Base-by-base conservation (phyloP, 1,140 invertebrate genomes). In the Pogonomyrmex barbatus region DNA sequence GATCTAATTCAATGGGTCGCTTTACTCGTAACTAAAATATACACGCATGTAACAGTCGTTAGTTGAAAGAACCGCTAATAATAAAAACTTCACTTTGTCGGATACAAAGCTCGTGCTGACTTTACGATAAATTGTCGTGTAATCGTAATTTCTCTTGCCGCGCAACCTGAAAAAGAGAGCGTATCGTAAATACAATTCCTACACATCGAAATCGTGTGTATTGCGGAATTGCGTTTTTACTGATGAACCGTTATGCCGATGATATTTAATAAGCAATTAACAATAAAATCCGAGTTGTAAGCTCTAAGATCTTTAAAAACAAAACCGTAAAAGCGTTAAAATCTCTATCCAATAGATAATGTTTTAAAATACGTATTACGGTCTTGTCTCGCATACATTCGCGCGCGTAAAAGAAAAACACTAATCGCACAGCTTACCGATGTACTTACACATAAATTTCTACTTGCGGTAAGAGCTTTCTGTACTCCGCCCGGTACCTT, bases 401-500 rank as follows among this genome's bases (percentile, higher is more conserved):
- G 10, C 65, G 79, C 30, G 42, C 10, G n/a, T 52, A 42, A 50
- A 39, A 73, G 67, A 82, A 75, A 62, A 83, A 83, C 56, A 39
- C 42, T 83, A 83, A 83, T 83, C 54, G 14, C 68, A 56, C 68
- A 68, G 79, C 68, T 83, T 83, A 83, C 79, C 68, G 68, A 83
- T 83, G 68, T 73, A 60, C 79, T 60, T 73, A 36, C n/a, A 67
- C 79, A 83, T 83, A 83, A 83, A 73, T 83, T 83, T 83, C 79
- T 73, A 83, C 79, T 83, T 73, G 68, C 79, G 79, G 79, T 73
- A 83, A 83, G 79, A 83, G 79, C 79, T 83, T 83, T 73, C 68
- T 73, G 30, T 83, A 45, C 68, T 83, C 42, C 54, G 54, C 68
- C 17, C 73, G 54, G n/a, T 50, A 73, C 68, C 79, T 82, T 82